Base-by-base conservation (phyloP, 1,140 invertebrate species). In the Acyrthosiphon pisum region DNA sequence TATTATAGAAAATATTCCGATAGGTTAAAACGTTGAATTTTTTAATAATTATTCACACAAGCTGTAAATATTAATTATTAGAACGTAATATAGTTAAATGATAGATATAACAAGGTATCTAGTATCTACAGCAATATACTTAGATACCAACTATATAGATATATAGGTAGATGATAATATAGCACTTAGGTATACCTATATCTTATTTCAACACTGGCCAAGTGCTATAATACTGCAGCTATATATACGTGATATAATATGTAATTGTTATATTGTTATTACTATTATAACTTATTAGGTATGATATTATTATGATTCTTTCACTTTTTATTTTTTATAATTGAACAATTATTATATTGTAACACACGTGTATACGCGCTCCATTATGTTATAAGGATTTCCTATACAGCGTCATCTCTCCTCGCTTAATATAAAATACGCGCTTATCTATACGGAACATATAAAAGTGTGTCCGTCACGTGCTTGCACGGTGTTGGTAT, bases 281-380 rank as follows among this genome's bases (percentile, higher is more conserved):
- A 76, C 60, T 76, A 41, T 41, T 76, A 76, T 35, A 6, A 76
- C 30, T 76, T 76, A n/a, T 76, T 76, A n/a, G 8, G 1, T 20
- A 76, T 14, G 41, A 41, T 41, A 41, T 2, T 41, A 41, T 41
- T 41, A 76, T 76, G 41, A 41, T 76, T 76, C 60, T 76, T 76
- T 76, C 60, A 76, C 60, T 76, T 76, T 68, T 76, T 76, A 76
- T 76, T 76, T n/a, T 68, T 76, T 76, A 76, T 76, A 76, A 76
- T 76, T 76, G 60, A 76, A 76, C 60, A 76, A 76, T 76, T 76
- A 76, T 76, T 76, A n/a, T 76, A 68, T n/a, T 68, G 6, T n/a
- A 76, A 76, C 60, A 76, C n/a, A n/a, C 14, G 4, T 76, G 6
- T 76, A 76, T 76, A n/a, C 14, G 60, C 14, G 30, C n/a, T 76